These are phyloP conservation scores for Atrichornis clamosus DNA, from an alignment of 2,113 vertebrate species.

Conservation along the genomic window DNA sequence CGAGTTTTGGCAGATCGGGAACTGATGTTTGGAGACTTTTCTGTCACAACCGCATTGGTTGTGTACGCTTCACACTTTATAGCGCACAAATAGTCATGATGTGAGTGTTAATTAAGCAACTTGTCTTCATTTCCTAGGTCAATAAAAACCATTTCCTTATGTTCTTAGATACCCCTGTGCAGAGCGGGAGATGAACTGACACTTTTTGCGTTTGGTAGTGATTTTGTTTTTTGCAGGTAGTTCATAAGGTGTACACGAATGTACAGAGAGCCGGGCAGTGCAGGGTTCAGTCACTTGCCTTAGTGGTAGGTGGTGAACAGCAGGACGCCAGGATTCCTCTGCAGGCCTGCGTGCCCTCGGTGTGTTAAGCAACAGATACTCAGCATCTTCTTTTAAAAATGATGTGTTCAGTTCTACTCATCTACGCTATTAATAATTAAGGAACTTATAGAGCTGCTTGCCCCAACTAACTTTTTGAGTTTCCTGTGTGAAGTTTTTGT, in stretches of 20 bases:
- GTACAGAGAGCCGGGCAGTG: rapidly evolving
- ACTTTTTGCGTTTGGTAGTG: not conserved
- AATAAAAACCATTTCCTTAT: not conserved
- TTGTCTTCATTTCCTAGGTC: not conserved
- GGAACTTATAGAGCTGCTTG: not conserved
- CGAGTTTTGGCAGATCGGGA: not conserved
- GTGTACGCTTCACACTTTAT: rapidly evolving
- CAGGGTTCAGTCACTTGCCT: rapidly evolving
- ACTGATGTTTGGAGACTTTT: not conserved
- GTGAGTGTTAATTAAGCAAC: not conserved
- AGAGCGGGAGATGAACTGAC: not conserved
- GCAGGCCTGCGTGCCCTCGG: rapidly evolving
- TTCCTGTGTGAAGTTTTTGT: not conserved
- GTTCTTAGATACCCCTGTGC: not conserved
- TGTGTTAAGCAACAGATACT: not conserved
- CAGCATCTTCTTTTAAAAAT: not conserved
- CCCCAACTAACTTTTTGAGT: not conserved
- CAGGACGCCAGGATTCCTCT: rapidly evolving
- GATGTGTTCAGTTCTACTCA: not conserved
- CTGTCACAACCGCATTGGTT: rapidly evolving
- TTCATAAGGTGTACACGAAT: rapidly evolving
- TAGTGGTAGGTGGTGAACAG: not conserved
- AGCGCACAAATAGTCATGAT: rapidly evolving
- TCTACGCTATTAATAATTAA: not conserved
- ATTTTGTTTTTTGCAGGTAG: not conserved